phyloP scores from a whole-genome alignment of 2,888 invertebrate genomes.

The Cryptocephalus primarius region DNA sequence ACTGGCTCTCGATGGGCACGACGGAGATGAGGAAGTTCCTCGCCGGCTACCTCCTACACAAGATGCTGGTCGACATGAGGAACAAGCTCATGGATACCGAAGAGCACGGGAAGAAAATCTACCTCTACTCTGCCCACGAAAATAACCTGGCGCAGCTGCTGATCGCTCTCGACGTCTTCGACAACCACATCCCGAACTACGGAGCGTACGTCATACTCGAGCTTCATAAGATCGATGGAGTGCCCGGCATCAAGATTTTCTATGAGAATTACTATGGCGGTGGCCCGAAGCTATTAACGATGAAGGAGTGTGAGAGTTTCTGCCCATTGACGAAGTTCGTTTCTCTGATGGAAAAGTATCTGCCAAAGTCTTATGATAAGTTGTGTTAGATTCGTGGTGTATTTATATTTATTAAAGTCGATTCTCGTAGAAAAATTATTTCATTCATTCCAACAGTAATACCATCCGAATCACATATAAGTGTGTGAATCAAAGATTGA shows the following conservation, averaged over 20 bases:
- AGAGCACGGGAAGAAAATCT: constrained; percentile 15
- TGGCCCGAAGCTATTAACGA: constrained; percentile 11
- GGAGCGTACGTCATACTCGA: constrained; percentile 16
- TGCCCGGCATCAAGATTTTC: constrained; percentile 19
- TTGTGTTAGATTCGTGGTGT: too few relatives aligned
- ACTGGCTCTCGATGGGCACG: too few relatives aligned
- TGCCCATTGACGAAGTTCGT: constrained; percentile 15
- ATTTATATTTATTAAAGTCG: too few relatives aligned
- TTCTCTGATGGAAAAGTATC: constrained; percentile 7
- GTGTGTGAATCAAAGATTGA: too few relatives aligned
- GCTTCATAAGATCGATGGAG: constrained; percentile 12
- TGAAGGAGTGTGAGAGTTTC: constrained; percentile 16
- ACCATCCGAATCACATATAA: too few relatives aligned
- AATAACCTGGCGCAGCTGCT: constrained; percentile 19
- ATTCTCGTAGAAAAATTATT: too few relatives aligned
- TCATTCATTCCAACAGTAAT: too few relatives aligned
- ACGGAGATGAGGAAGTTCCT: constrained; percentile 5
- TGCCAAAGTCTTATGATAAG: constrained; percentile 3
- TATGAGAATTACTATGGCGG: constrained; percentile 15
- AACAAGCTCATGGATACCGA: constrained; percentile 12
- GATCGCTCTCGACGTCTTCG: constrained; percentile 17
- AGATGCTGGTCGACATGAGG: constrained; percentile 16
- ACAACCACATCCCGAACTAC: constrained; percentile 16
- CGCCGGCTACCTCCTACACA: constrained; percentile 17
- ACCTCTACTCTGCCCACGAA: constrained; percentile 23